phyloP scores from a whole-genome alignment of 2,888 invertebrate species.

The Apamea sordens region DNA sequence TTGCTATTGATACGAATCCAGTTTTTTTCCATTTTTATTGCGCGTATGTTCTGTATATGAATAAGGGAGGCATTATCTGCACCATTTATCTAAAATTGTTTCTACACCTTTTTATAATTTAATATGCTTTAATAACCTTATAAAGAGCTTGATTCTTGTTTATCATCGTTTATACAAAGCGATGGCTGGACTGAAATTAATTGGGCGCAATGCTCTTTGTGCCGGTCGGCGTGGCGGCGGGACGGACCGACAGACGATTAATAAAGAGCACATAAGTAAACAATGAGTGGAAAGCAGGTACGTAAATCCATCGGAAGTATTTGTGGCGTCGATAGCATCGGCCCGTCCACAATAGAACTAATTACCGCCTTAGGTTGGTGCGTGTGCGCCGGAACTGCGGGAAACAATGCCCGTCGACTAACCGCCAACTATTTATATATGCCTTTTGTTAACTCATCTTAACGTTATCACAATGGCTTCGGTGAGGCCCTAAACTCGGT shows the following conservation, averaged over 20 bases:
- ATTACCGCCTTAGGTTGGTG: conserved; percentile 82
- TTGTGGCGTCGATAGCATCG: conserved; percentile 84
- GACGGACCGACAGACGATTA: conserved; percentile 58
- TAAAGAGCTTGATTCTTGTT: conserved; percentile 37
- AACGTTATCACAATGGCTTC: conserved; percentile 74
- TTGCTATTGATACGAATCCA: conserved; percentile 58
- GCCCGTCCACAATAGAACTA: conserved; percentile 87
- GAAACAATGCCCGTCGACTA: conserved; percentile 80
- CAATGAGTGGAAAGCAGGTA: conserved; percentile 87
- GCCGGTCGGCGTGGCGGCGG: not conserved
- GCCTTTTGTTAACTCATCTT: conserved; percentile 80
- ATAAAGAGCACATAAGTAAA: conserved; percentile 73
- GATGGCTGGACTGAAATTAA: conserved; percentile 45
- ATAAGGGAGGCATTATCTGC: conserved; percentile 53
- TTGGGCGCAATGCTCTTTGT: conserved; percentile 51
- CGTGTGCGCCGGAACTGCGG: conserved; percentile 78
- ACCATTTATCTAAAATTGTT: conserved; percentile 51
- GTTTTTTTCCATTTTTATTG: conserved; percentile 55
- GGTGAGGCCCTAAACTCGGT: conserved; percentile 32
- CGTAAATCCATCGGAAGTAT: conserved; percentile 88
- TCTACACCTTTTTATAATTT: conserved; percentile 44
- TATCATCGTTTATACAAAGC: conserved; percentile 23
- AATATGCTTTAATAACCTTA: conserved; percentile 32
- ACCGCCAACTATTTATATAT: conserved; percentile 68
- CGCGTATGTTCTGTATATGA: conserved; percentile 39